These are phyloP conservation scores for Taenaris catops DNA, from an alignment of 2,888 invertebrate species.

Conservation along the genomic window DNA sequence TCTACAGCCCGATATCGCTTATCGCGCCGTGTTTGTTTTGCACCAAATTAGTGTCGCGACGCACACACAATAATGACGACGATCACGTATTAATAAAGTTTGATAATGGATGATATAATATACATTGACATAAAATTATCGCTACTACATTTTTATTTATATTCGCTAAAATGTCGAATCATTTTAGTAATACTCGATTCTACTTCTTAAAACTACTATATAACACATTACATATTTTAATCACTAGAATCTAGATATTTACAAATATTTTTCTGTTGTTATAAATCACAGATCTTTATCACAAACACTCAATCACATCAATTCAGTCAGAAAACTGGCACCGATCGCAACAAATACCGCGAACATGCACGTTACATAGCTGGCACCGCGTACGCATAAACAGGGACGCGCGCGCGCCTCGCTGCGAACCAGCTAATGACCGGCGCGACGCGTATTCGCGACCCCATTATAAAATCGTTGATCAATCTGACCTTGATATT, in stretches of 20 bases:
- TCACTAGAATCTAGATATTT: background rate
- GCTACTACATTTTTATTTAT: too few relatives aligned
- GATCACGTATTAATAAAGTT: conserved; percentile 53
- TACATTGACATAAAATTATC: too few relatives aligned
- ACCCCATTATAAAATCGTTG: too few relatives aligned
- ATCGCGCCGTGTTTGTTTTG: conserved; percentile 65
- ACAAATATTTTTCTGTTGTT: background rate
- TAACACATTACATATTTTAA: too few relatives aligned
- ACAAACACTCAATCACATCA: conserved; percentile 33
- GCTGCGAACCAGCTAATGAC: conserved; percentile 69
- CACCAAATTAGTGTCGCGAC: conserved; percentile 59
- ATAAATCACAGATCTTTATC: conserved; percentile 15
- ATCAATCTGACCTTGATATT: too few relatives aligned
- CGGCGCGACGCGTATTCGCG: conserved; percentile 71
- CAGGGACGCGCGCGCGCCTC: conserved; percentile 62
- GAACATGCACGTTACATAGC: conserved; percentile 25
- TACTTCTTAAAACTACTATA: too few relatives aligned
- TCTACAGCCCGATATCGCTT: conserved; percentile 38
- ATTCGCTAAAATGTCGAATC: too few relatives aligned
- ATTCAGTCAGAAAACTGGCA: conserved; percentile 5
- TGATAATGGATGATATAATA: conserved; percentile 10
- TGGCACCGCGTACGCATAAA: conserved; percentile 35
- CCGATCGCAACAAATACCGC: conserved; percentile 15
- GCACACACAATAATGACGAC: conserved; percentile 44
- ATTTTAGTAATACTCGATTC: too few relatives aligned